These are phyloP conservation scores for Apolygus lucorum DNA, from an alignment of 1,140 invertebrate genomes.

Conservation along the genomic window DNA sequence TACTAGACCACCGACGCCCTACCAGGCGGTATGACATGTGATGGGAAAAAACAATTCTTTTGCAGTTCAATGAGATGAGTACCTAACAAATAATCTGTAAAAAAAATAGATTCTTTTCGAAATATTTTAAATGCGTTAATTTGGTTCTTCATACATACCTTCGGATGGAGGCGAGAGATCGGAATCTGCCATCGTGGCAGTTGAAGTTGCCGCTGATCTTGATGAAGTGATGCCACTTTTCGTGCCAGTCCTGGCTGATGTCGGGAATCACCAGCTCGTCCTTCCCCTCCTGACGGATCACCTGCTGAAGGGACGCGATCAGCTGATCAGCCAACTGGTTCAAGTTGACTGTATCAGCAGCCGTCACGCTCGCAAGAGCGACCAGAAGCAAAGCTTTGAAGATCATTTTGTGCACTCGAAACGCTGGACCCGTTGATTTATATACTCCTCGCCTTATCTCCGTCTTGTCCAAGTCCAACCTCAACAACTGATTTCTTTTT, in stretches of 20 bases:
- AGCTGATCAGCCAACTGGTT: constrained; percentile 19
- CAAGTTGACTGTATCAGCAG: constrained; percentile 6
- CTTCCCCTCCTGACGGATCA: not conserved
- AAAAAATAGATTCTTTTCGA: too few relatives aligned
- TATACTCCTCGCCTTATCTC: not conserved
- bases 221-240: constrained; percentile 24
- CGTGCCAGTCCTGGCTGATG: constrained; percentile 15
- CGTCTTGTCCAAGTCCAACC: too few relatives aligned
- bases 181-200: constrained; percentile 15
- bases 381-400: not conserved
- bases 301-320: not conserved
- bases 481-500: too few relatives aligned
- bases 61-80: too few relatives aligned
- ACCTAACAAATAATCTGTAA: too few relatives aligned
- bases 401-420: not conserved
- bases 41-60: too few relatives aligned
- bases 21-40: too few relatives aligned
- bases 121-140: too few relatives aligned
- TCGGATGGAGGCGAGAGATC: constrained; percentile 3
- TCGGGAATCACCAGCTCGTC: not conserved
- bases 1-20: too few relatives aligned
- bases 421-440: not conserved
- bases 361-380: not conserved
- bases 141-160: too few relatives aligned
- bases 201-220: constrained; percentile 14